Base-by-base conservation (phyloP, 1,140 invertebrate genomes). In the Marisa cornuarietis region DNA sequence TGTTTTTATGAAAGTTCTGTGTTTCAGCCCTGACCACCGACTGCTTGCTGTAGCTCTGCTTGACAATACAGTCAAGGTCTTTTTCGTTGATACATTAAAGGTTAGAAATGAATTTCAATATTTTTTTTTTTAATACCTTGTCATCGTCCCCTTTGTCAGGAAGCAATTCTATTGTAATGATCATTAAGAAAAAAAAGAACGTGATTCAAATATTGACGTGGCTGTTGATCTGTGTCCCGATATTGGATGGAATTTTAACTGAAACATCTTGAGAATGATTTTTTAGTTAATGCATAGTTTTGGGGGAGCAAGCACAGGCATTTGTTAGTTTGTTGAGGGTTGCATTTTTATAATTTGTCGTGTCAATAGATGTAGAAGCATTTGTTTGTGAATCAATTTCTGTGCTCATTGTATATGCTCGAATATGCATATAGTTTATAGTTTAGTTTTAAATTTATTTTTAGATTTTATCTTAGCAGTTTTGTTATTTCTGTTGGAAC, bases 11-110 rank as follows among this genome's bases (percentile, higher is more conserved):
- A 68, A 11, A 11, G 22, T 62, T 49, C 65, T 79, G 31, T 76
- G 51, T 85, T 83, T 80, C 83, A 96, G 95, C 86, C 94, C 96
- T 5, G 96, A 99, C 90, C 94, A 94, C 82, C 95, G 95, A 92
- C 95, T 97, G 84, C 89, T 99, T 24, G 97, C 97, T 11, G 96
- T 96, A 51, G 94, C 96, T 1, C 91, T 99, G 20, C 90, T 99
- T 6, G 97, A 99, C 92, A 95, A 94, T 22, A 99, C 97, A 22
- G 96, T 99, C 0, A 98, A 99, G 92, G 95, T 99, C 82, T 99
- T 98, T 90, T 99, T 98, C 88, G 86, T 95, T 20, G 97, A 99
- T 88, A 95, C 95, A 26, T 95, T 99, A 78, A 99, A 99, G 93
- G 95, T 96, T 91, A 85, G 81, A 78, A 54, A 16, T 3, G 24